phyloP scores from a whole-genome alignment of 2,888 invertebrate genomes.

The Synanthedon formicaeformis region DNA sequence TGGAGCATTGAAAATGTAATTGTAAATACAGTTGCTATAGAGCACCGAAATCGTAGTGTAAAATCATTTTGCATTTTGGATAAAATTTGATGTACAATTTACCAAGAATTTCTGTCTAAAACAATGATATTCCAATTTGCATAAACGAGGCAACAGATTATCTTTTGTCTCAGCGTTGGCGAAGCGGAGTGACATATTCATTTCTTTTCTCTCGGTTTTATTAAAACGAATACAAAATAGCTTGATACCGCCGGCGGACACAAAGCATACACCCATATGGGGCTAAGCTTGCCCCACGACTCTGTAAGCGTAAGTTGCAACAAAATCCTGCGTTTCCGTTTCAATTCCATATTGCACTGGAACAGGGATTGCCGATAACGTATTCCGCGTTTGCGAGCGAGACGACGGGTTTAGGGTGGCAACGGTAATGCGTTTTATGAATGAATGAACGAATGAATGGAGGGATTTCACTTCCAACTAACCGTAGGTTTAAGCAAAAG shows the following conservation, averaged over 20 bases:
- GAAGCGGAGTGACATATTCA: conserved; percentile 20
- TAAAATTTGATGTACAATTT: too few species aligned
- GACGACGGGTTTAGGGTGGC: conserved; percentile 33
- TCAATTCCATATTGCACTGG: conserved; percentile 44
- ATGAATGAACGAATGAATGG: conserved; percentile 56
- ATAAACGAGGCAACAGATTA: neutral
- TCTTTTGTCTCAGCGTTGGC: neutral
- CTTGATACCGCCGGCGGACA: conserved; percentile 26
- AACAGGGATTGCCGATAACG: conserved; percentile 39
- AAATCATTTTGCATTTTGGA: too few species aligned
- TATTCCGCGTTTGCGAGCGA: conserved; percentile 43
- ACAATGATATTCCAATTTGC: too few species aligned
- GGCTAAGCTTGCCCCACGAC: conserved; percentile 38
- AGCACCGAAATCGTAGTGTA: too few species aligned
- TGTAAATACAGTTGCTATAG: conserved; percentile 1
- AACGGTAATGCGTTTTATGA: conserved; percentile 61
- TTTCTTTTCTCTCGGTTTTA: conserved; percentile 32
- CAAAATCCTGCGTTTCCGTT: conserved; percentile 52
- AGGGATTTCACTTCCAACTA: conserved; percentile 54
- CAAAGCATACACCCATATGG: conserved; percentile 32
- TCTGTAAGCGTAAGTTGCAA: conserved; percentile 43
- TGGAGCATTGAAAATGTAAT: conserved; percentile 10
- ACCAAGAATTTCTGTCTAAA: too few species aligned
- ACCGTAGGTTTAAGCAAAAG: conserved; percentile 45
- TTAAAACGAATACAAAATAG: conserved; percentile 41